Evolutionary conservation across 2,113 vertebrate genomes (phyloP).

Genomic region (Sula dactylatra): DNA sequence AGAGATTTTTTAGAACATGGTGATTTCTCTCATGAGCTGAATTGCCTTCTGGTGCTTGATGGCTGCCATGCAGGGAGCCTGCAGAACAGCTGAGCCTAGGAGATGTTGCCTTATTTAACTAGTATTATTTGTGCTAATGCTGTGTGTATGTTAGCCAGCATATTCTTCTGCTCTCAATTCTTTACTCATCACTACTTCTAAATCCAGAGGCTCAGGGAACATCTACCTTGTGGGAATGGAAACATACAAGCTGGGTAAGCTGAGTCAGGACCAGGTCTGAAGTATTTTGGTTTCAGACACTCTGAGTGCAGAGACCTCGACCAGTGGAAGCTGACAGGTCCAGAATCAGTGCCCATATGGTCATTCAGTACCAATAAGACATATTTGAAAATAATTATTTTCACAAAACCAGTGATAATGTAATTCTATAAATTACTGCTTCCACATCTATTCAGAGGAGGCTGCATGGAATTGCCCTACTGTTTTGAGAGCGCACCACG

Average conservation of each 20-base stretch:
- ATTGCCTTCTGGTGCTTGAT: neutral
- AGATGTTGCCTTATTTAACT: neutral
- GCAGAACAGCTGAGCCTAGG: neutral
- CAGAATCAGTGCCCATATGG: neutral
- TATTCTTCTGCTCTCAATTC: neutral
- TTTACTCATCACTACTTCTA: neutral
- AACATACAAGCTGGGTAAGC: fast-evolving
- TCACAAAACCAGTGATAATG: neutral
- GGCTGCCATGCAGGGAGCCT: neutral
- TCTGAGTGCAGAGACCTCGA: neutral
- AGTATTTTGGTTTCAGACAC: neutral
- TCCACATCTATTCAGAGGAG: neutral
- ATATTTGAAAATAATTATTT: neutral
- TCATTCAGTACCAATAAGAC: neutral
- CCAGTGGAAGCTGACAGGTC: fast-evolving
- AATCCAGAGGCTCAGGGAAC: neutral
- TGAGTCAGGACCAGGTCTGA: neutral
- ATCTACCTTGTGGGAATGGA: neutral
- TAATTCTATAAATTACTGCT: neutral
- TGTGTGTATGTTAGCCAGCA: neutral
- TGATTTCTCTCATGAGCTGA: neutral
- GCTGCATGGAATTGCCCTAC: neutral
- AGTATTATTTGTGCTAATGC: neutral
- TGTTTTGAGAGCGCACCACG: neutral
- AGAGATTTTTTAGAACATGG: neutral